A percentile compares a stretch with the other conserved stretches of the same genome.
Conservation (phyloP, 2,113 vertebrate genomes). For the Opisthocomus hoazin region DNA sequence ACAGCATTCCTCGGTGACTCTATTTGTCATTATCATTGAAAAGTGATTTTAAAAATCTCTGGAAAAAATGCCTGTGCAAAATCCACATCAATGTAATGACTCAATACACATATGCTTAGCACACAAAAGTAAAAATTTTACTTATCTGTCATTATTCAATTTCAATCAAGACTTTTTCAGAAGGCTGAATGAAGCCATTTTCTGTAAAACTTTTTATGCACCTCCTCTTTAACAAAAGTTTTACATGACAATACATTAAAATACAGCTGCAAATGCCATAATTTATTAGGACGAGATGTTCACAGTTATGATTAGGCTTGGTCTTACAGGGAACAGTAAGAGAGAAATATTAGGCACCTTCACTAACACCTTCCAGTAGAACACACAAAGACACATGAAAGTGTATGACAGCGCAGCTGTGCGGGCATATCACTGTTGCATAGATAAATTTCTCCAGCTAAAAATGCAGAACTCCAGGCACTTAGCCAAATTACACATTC, state of each 20-base stretch:
- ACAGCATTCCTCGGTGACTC: not conserved
- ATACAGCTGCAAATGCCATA: not conserved
- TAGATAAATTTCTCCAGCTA: not conserved
- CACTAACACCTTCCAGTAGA: not conserved
- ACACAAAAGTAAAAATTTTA: not conserved
- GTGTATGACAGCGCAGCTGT: not conserved
- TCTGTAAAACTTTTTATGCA: not conserved
- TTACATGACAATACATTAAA: not conserved
- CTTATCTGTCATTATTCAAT: not conserved
- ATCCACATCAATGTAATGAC: not conserved
- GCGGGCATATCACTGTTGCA: not conserved
- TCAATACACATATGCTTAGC: not conserved
- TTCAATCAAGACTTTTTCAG: constrained; percentile 1
- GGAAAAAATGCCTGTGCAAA: not conserved
- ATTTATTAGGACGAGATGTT: not conserved
- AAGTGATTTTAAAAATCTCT: not conserved
- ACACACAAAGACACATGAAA: not conserved
- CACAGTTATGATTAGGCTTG: not conserved
- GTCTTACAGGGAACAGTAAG: not conserved
- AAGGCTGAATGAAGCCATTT: not conserved
- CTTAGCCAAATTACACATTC: not conserved
- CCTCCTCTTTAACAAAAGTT: not conserved
- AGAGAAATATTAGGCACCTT: not conserved
- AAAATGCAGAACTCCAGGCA: not conserved
- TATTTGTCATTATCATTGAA: not conserved